Conservation (phyloP, 2,888 invertebrate species). For the Nemoura dubitans region DNA sequence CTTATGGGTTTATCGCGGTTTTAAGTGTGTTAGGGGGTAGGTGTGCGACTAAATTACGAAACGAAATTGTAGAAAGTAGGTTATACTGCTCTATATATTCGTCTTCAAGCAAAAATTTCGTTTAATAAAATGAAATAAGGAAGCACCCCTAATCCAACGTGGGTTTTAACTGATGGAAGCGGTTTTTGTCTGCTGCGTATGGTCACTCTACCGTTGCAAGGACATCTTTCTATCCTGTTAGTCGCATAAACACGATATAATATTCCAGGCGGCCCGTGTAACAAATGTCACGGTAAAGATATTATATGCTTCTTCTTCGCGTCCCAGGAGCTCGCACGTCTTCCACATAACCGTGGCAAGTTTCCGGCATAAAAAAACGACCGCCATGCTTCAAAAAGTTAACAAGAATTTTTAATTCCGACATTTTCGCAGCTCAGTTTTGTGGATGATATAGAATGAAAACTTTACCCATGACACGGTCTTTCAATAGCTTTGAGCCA, state of each 20-base stretch:
- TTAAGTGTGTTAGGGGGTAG: neutral
- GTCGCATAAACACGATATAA: neutral
- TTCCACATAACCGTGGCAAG: neutral
- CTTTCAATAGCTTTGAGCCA: conserved; percentile 28
- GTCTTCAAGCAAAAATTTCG: too few species aligned
- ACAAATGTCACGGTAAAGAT: neutral
- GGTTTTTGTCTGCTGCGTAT: neutral
- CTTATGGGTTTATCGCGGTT: neutral
- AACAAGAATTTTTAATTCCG: conserved; percentile 39
- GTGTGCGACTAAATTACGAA: too few species aligned
- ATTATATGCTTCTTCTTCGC: neutral
- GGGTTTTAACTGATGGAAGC: neutral
- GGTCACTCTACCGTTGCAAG: neutral
- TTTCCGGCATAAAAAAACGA: neutral
- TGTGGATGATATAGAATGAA: conserved; percentile 28
- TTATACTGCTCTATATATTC: too few species aligned
- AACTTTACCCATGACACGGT: conserved; percentile 22
- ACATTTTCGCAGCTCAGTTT: conserved; percentile 8
- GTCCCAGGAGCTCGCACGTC: neutral
- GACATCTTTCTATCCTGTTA: neutral
- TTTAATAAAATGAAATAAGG: too few species aligned
- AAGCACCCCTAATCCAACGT: too few species aligned
- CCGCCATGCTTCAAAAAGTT: conserved; percentile 33
- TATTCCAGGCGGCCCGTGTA: neutral
- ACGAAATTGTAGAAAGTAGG: too few species aligned